phyloP scores from a whole-genome alignment of 2,797 vertebrate genomes.

The Cottoperca gobio region DNA sequence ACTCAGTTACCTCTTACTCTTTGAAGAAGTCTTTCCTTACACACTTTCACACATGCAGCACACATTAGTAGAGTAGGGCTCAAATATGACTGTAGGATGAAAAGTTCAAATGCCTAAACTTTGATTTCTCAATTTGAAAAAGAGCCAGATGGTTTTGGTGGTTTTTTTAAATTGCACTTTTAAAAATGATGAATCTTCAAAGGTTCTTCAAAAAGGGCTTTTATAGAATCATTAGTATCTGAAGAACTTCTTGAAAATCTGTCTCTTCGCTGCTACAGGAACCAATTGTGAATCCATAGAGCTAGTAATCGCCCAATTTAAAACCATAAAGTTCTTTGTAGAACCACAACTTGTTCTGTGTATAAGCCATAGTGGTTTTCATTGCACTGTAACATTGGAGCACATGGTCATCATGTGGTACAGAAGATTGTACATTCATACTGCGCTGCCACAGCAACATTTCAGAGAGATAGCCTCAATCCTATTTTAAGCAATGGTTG shows the following conservation, averaged over 20 bases:
- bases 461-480: slow-evolving; percentile 49
- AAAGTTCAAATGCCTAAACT: slow-evolving; percentile 68
- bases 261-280: slow-evolving; percentile 6
- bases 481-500: slow-evolving; percentile 53
- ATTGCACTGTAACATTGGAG: slow-evolving; percentile 40
- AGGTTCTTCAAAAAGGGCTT: slow-evolving; percentile 21
- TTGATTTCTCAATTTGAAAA: slow-evolving; percentile 71
- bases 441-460: slow-evolving; percentile 45
- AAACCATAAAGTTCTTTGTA: slow-evolving; percentile 40
- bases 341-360: slow-evolving; percentile 47
- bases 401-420: slow-evolving; percentile 48
- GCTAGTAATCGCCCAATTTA: slow-evolving; percentile 41
- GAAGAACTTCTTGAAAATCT: slow-evolving; percentile 16
- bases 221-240: slow-evolving; percentile 41
- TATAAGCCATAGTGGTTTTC: slow-evolving; percentile 44
- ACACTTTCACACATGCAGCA: slow-evolving; percentile 81
- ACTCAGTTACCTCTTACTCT: slow-evolving; percentile 82
- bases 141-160: slow-evolving; percentile 36
- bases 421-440: slow-evolving; percentile 50
- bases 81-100: slow-evolving; percentile 52
- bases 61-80: slow-evolving; percentile 71
- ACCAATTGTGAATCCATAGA: slow-evolving; percentile 33
- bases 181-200: slow-evolving; percentile 26
- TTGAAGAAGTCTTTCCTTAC: slow-evolving; percentile 84
- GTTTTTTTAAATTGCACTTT: slow-evolving; percentile 46